Evolutionary conservation across 1,140 invertebrate species (phyloP).

Genomic region (Eriosoma lanigerum): DNA sequence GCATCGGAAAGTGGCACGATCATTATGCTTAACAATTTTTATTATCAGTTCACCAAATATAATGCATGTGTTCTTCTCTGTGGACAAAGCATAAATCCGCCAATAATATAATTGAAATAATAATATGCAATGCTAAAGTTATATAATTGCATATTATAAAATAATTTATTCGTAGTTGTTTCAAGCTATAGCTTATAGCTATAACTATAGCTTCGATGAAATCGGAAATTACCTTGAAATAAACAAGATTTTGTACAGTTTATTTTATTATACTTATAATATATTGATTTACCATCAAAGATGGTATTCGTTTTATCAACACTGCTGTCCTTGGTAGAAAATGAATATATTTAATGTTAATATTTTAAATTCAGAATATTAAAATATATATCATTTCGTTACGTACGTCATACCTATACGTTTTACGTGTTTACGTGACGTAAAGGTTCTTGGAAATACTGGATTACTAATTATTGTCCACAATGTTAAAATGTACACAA

Average conservation of each 20-base stretch:
- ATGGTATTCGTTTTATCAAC: neutral
- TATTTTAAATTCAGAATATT: too few relatives aligned
- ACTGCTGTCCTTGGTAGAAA: neutral
- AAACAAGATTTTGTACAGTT: neutral
- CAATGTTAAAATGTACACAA: too few relatives aligned
- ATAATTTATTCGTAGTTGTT: too few relatives aligned
- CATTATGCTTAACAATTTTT: neutral
- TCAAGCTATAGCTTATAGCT: too few relatives aligned
- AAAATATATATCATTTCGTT: too few relatives aligned
- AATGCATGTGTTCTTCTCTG: neutral
- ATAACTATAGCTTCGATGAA: neutral
- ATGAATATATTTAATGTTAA: neutral
- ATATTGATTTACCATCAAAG: neutral
- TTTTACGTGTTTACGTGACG: too few relatives aligned
- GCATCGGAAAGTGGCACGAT: slow-evolving; percentile 6
- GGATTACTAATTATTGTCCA: too few relatives aligned
- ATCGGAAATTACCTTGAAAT: neutral
- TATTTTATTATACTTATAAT: neutral
- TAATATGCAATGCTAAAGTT: too few relatives aligned
- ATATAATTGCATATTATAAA: too few relatives aligned
- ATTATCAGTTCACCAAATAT: neutral
- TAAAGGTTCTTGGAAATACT: too few relatives aligned
- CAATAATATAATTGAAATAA: neutral
- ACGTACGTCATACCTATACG: too few relatives aligned
- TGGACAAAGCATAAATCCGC: neutral